These are phyloP conservation scores for Pterostichus niger DNA, from an alignment of 2,888 invertebrate genomes.

Conservation along the genomic window DNA sequence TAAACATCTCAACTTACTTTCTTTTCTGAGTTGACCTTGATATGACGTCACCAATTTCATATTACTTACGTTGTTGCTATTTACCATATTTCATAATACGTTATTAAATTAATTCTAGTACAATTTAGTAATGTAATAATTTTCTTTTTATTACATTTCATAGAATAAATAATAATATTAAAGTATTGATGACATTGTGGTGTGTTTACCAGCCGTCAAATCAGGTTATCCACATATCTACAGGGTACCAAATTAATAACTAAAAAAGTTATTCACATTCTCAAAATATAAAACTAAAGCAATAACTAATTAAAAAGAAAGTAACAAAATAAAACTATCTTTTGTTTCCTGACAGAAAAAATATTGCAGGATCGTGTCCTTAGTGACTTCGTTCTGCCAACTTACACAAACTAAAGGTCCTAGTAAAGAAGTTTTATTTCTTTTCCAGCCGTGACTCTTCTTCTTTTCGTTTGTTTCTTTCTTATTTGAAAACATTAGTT, in stretches of 20 bases:
- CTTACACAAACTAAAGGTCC: slow-evolving; percentile 35
- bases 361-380: slow-evolving; percentile 38
- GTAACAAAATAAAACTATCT: slow-evolving; percentile 10
- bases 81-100: too few species aligned
- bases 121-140: too few species aligned
- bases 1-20: too few species aligned
- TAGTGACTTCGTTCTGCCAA: slow-evolving; percentile 30
- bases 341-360: slow-evolving; percentile 30
- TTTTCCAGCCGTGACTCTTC: slow-evolving; percentile 10
- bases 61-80: too few species aligned
- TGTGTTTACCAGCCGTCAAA: too few species aligned
- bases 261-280: background rate
- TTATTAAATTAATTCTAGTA: too few species aligned
- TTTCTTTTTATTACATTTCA: too few species aligned
- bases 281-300: background rate
- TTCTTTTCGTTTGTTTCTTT: slow-evolving; percentile 3
- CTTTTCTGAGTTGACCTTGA: too few species aligned
- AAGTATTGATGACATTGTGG: too few species aligned
- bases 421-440: slow-evolving; percentile 33
- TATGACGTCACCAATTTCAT: too few species aligned
- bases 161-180: too few species aligned
- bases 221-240: background rate
- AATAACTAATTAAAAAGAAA: slow-evolving; percentile 39
- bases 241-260: background rate
- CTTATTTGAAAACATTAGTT: slow-evolving; percentile 37